Percentiles rank a stretch among this genome's conserved stretches.
Evolutionary conservation across 2,113 vertebrate species (phyloP).

Genomic region (Trachemys scripta): DNA sequence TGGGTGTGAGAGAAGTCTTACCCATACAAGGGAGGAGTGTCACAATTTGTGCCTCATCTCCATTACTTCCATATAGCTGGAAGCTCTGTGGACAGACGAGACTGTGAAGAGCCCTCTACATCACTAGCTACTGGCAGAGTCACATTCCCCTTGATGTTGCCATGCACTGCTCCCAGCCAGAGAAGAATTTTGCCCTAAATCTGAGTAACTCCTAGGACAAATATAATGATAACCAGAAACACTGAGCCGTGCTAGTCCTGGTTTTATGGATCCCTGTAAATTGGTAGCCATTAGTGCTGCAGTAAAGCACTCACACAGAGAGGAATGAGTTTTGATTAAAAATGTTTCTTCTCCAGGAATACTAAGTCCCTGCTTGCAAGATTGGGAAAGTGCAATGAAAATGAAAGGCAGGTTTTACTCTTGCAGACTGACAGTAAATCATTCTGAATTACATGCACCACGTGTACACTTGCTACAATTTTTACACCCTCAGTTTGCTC

Average conservation of each 20-base stretch:
- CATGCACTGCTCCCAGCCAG: background rate
- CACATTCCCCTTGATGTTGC: background rate
- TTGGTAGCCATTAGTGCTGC: background rate
- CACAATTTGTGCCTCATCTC: background rate
- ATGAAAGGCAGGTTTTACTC: background rate
- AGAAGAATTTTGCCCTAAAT: background rate
- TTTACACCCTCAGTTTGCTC: background rate
- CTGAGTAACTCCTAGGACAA: background rate
- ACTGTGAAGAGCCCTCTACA: background rate
- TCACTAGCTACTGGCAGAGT: background rate
- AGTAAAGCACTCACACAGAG: background rate
- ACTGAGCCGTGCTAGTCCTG: fast-evolving
- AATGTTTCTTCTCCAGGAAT: background rate
- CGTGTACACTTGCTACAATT: background rate
- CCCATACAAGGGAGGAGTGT: background rate
- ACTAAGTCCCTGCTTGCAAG: background rate
- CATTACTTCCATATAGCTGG: background rate
- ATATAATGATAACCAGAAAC: background rate
- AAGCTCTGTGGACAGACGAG: background rate
- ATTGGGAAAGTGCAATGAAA: background rate
- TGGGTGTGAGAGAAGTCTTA: background rate
- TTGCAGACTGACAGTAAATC: background rate
- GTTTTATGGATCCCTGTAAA: background rate
- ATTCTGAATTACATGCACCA: background rate
- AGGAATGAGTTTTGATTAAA: background rate